Conservation (phyloP, 64 coral and sea anemone genomes). For the Dendronephthya gigantea region DNA sequence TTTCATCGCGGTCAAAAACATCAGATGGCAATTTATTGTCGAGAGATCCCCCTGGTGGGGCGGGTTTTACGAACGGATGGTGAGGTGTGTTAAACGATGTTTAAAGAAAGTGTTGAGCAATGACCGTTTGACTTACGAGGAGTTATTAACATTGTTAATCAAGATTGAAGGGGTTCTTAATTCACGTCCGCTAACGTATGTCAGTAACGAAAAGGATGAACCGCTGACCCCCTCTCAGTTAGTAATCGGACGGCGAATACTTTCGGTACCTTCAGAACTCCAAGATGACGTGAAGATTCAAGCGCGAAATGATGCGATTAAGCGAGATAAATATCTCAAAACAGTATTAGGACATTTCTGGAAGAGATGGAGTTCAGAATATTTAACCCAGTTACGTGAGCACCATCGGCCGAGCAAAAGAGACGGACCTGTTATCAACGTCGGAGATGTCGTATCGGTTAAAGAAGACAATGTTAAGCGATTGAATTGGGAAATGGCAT, state of each 20-base stretch:
- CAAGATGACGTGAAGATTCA: not conserved
- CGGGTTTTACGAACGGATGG: conserved; percentile 38
- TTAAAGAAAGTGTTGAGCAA: conserved; percentile 24
- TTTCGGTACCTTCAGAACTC: not conserved
- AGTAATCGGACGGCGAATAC: conserved; percentile 13
- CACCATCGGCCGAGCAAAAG: not conserved
- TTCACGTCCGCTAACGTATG: conserved; percentile 34
- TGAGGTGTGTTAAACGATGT: conserved; percentile 19
- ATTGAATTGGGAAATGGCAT: not conserved
- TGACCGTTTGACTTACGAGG: conserved; percentile 28
- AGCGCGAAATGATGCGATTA: not conserved
- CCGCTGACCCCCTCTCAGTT: conserved; percentile 28
- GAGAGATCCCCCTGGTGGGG: conserved; percentile 45
- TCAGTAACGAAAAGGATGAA: conserved; percentile 17
- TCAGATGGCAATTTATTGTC: conserved; percentile 29
- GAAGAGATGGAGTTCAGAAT: not conserved
- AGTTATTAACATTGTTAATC: conserved; percentile 17
- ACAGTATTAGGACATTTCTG: not conserved
- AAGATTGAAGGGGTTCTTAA: conserved; percentile 41
- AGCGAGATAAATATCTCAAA: not conserved
- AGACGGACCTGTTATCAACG: not conserved
- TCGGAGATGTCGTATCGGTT: not conserved
- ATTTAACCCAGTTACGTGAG: not conserved
- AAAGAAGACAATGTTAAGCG: not conserved
- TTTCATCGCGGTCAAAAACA: not conserved